Conservation (phyloP, 2,888 invertebrate species). For the Dasypogon diadema region DNA sequence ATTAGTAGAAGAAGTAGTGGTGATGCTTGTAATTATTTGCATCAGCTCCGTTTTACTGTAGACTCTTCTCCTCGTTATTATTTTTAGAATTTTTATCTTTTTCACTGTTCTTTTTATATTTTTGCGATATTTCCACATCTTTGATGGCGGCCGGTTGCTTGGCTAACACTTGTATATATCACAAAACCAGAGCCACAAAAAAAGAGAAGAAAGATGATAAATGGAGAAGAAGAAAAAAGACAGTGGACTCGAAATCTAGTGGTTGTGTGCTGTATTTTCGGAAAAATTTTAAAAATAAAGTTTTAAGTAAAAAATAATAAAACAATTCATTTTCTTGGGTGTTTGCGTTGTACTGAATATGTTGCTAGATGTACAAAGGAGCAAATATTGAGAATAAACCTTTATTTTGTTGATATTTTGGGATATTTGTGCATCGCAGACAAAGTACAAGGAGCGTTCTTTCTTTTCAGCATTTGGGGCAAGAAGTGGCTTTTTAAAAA, state of each 20-base stretch:
- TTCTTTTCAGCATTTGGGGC: too few relatives aligned
- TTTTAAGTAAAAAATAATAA: background rate
- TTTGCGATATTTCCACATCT: background rate
- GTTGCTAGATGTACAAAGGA: too few relatives aligned
- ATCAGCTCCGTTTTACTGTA: background rate
- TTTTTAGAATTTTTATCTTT: conserved; percentile 2
- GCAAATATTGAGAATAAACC: too few relatives aligned
- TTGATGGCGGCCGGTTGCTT: too few relatives aligned
- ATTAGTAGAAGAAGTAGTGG: too few relatives aligned
- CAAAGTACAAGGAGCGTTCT: too few relatives aligned
- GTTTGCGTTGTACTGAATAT: background rate
- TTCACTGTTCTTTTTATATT: background rate
- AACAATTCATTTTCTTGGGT: background rate
- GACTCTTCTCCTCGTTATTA: background rate
- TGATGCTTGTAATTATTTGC: background rate
- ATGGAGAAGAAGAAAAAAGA: too few relatives aligned
- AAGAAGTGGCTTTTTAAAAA: too few relatives aligned
- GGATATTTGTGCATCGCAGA: too few relatives aligned
- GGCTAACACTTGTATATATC: background rate
- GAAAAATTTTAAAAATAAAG: background rate
- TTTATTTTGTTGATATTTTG: too few relatives aligned
- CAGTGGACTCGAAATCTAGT: background rate
- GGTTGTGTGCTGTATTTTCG: background rate
- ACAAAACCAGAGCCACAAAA: background rate
- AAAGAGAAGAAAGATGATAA: too few relatives aligned